Conservation (phyloP, 2,797 vertebrate genomes). For the Dendrocincla tyrannina region DNA sequence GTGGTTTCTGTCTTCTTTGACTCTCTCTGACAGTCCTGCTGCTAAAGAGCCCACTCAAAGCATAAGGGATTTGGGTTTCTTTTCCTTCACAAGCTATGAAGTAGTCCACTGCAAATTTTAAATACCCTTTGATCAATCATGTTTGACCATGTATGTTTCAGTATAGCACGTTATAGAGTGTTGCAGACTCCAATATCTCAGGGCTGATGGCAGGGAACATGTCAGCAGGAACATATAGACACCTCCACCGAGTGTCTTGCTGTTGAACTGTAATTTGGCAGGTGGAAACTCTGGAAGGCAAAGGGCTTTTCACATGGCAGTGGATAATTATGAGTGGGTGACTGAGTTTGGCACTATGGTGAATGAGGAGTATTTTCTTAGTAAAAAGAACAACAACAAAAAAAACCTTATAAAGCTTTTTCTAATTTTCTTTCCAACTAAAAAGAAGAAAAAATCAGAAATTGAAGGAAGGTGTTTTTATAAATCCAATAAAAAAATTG, state of each 20-base stretch:
- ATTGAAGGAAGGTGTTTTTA: background rate
- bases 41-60: background rate
- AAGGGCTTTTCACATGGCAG: background rate
- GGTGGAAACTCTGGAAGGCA: background rate
- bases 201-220: background rate
- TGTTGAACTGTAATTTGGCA: background rate
- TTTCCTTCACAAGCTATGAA: background rate
- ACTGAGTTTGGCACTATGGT: background rate
- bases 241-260: background rate
- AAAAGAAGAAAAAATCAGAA: background rate
- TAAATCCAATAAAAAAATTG: background rate
- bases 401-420: fast-evolving
- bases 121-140: background rate
- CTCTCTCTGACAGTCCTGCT: background rate
- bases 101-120: background rate
- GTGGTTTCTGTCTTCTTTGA: background rate
- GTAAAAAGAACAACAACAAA: background rate
- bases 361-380: background rate
- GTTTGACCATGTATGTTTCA: background rate
- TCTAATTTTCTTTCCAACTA: background rate
- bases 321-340: too few relatives aligned
- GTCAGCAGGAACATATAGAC: background rate
- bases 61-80: background rate
- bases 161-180: background rate
- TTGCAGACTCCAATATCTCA: background rate